Evolutionary conservation across 1,140 invertebrate genomes (phyloP).

Genomic region (Drosophila sulfurigaster): DNA sequence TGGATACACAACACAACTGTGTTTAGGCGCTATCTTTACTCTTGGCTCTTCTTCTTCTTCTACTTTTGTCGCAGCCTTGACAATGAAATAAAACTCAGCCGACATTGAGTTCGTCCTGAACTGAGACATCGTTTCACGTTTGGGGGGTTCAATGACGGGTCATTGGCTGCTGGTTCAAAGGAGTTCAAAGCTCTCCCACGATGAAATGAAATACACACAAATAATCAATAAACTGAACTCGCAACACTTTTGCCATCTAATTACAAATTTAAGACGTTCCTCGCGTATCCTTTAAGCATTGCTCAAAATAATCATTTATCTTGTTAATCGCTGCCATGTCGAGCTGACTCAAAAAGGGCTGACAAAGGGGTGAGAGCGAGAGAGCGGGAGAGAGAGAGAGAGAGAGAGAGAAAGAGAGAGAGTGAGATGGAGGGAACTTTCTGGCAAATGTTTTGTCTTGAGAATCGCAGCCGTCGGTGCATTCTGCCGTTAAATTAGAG

Average conservation of each 20-base stretch:
- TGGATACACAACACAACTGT: neutral
- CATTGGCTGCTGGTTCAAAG: constrained; percentile 30
- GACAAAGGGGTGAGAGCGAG: neutral
- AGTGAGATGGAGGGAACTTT: neutral
- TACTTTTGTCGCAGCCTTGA: constrained; percentile 49
- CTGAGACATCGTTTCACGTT: neutral
- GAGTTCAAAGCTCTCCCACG: constrained; percentile 36
- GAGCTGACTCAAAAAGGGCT: constrained; percentile 27
- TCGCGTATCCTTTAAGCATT: constrained; percentile 58
- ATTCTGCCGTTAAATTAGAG: constrained; percentile 76
- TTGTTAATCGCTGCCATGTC: constrained; percentile 71
- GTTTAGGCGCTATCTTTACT: too few species aligned
- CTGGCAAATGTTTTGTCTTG: constrained; percentile 72
- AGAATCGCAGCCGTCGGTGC: constrained; percentile 44
- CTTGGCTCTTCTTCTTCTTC: neutral
- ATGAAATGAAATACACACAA: neutral
- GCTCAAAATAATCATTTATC: constrained; percentile 80
- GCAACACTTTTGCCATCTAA: constrained; percentile 42
- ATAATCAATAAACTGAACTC: constrained; percentile 23
- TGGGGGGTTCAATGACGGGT: constrained; percentile 18
- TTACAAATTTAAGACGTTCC: constrained; percentile 65
- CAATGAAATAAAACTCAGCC: constrained; percentile 53
- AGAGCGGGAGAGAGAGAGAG: neutral
- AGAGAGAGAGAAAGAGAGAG: neutral
- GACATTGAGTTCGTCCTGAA: neutral